Base-by-base conservation (phyloP, 2,797 vertebrate genomes). In the Syngnathus acus region DNA sequence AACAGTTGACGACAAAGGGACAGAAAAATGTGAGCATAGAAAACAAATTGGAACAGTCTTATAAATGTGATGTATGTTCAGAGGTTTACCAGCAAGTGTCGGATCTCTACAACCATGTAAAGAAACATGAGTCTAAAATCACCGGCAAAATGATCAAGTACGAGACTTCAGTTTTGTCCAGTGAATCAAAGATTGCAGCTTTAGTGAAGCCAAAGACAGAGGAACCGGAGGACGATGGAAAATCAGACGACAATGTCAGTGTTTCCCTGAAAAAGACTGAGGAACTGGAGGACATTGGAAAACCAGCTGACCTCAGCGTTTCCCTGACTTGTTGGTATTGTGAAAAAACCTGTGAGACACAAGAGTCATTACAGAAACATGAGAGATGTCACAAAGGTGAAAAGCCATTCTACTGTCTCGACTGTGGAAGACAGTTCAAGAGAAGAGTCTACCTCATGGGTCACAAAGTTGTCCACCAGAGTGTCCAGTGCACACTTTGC, bases 401-500 rank as follows among this genome's bases (percentile, higher is more conserved):
- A 69, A 88, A 68, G 78, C 91, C 90, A 2, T 93, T 88, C 72
- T 70, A 59, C 50, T 93, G 92, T 75, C 77, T 88, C 66, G 82
- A 90, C 47, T 93, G 92, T 84, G 84, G 88, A 38, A 90, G 88
- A 71, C 62, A 63, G 60, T 93, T 92, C 76, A 83, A 83, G 65
- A 87, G 72, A 67, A 80, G 5, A 59, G 19, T 69, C 11, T 64
- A 90, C 80, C 74, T 93, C 38, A 62, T 83, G 21, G 4, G 73
- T 61, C 91, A 93, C 75, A 90, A 87, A 83, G 80, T 67, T 37
- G 71, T 87, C 64, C 92, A 93, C 68, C 86, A 87, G 72, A 91
- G 74, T 71, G 84, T 92, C 79, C 89, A 91, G 68, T 93, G 92
- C 73, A 89, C 88, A 23, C 86, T 90, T 66, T 93, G 92, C 75